phyloP scores from a whole-genome alignment of 2,797 vertebrate species.

The Tapirus indicus region DNA sequence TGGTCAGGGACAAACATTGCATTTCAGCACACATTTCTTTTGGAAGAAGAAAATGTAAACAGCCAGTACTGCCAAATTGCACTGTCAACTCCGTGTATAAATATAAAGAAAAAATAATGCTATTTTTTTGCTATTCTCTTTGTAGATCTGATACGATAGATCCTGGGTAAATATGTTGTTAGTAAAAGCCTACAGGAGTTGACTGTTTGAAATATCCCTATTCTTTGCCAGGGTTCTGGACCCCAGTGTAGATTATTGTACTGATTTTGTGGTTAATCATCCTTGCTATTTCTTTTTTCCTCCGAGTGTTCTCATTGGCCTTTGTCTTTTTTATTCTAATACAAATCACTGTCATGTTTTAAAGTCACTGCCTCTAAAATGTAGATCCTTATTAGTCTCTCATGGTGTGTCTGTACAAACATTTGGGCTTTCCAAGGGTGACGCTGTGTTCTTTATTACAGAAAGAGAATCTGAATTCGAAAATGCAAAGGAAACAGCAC shows the following conservation, averaged over 20 bases:
- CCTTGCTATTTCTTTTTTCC: slow-evolving; percentile 5
- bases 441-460: neutral
- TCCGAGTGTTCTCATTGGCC: neutral
- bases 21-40: slow-evolving; percentile 67
- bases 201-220: slow-evolving; percentile 57
- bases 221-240: slow-evolving; percentile 40
- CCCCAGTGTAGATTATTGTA: slow-evolving; percentile 34
- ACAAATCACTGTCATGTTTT: slow-evolving; percentile 62
- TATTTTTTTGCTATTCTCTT: slow-evolving; percentile 76
- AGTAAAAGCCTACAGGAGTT: slow-evolving; percentile 33
- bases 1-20: slow-evolving; percentile 21
- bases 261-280: slow-evolving; percentile 65
- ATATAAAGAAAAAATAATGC: slow-evolving; percentile 77
- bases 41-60: slow-evolving; percentile 67
- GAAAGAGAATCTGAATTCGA: neutral
- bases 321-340: slow-evolving; percentile 75
- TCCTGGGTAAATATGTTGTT: slow-evolving; percentile 67
- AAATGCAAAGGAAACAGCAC: neutral
- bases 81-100: slow-evolving; percentile 67
- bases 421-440: neutral
- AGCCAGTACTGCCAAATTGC: slow-evolving; percentile 65
- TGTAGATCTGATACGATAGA: slow-evolving; percentile 61
- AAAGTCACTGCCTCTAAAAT: slow-evolving; percentile 17
- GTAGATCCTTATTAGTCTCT: slow-evolving; percentile 44
- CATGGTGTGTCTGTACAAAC: neutral